phyloP scores from a whole-genome alignment of 2,888 invertebrate species.

The Augochlorella aurata region DNA sequence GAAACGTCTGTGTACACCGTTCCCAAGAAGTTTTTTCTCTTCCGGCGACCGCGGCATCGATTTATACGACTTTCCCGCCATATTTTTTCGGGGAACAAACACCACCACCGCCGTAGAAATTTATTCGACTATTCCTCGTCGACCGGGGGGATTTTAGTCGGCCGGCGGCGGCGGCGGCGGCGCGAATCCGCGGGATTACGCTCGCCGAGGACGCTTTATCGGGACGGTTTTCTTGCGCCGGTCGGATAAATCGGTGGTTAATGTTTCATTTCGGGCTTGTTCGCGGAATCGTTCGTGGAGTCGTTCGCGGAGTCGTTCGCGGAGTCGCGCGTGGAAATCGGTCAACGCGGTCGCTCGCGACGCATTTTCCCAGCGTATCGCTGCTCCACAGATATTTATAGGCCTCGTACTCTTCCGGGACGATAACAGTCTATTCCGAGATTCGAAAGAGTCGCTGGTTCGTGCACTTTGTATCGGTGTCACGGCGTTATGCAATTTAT shows the following conservation, averaged over 20 bases:
- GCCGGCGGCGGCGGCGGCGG: background rate
- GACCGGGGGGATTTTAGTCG: background rate
- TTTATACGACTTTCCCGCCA: slow-evolving; percentile 17
- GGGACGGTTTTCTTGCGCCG: background rate
- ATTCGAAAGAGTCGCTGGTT: slow-evolving; percentile 10
- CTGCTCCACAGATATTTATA: slow-evolving; percentile 27
- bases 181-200: slow-evolving; percentile 27
- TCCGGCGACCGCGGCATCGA: slow-evolving; percentile 14
- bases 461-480: slow-evolving; percentile 54
- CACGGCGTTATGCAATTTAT: slow-evolving; percentile 57
- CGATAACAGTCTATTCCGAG: slow-evolving; percentile 46
- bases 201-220: background rate
- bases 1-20: slow-evolving; percentile 50
- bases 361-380: background rate
- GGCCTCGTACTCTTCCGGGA: background rate
- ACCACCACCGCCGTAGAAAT: slow-evolving; percentile 13
- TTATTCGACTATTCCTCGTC: slow-evolving; percentile 38
- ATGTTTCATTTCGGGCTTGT: background rate
- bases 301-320: background rate
- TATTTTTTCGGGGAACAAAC: slow-evolving; percentile 14
- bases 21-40: slow-evolving; percentile 14
- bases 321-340: background rate
- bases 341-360: background rate
- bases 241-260: background rate
- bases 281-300: background rate